Base-by-base conservation (phyloP, 1,140 invertebrate genomes). In the Lamellibrachia luymesi region DNA sequence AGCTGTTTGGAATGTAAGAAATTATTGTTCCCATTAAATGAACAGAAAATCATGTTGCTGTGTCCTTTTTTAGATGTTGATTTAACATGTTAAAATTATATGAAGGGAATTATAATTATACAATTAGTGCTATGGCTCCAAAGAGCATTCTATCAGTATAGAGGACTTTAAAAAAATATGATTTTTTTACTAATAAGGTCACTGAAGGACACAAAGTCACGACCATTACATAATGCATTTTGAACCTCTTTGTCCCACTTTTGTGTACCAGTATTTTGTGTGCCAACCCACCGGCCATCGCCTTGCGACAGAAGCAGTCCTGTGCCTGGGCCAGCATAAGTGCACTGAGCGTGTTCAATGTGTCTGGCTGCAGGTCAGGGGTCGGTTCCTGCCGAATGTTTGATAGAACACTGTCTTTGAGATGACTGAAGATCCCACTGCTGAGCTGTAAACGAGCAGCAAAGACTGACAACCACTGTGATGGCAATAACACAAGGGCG, bases 311-410 rank as follows among this genome's bases (percentile, higher is more conserved):
- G 95, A 99, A 98, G 93, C 99, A 98, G 97, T 99, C 99, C 97
- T 99, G 99, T 1, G 98, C 99, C 96, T 99, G 99, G 8, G 99
- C 99, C 0, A 99, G 96, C 99, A 99, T 99, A 91, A 99, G 96
- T 22, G 97, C 97, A 51, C 98, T 97, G 13, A 99, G 96, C 56
- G 98, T 98, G 93, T 97, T 97, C 10, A 99, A 97, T 4, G 98
- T 98, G 94, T 99, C 99, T 8, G 98, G 98, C 95, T 98, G 98
- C 93, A 99, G 97, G 96, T 99, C 99, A 6, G 98, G 98, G 1
- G 99, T 99, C 5, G 98, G 98, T 95, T 99, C 99, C 96, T 98
- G 98, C 95, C 98, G 98, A 94, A 99, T 98, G 0, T 98, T 97
- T 93, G 98, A 97, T 96, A 98, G 97, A 10, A 99, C 97, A 93